These are phyloP conservation scores for Carettochelys insculpta DNA, from an alignment of 2,113 vertebrate species.

Conservation along the genomic window DNA sequence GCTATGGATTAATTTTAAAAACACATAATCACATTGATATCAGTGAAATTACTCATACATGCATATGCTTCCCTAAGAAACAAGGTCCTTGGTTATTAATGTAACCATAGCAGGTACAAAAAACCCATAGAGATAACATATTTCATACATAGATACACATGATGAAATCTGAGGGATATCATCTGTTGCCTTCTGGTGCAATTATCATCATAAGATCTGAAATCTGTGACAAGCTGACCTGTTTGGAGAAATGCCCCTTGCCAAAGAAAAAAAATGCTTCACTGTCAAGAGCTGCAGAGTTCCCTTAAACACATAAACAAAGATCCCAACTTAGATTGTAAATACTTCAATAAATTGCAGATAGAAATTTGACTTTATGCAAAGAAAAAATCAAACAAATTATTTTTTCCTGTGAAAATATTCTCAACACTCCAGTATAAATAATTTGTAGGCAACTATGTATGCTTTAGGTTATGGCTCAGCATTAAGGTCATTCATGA, in stretches of 20 bases:
- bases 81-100: constrained; percentile 12
- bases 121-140: too few species aligned
- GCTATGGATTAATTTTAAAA: not conserved
- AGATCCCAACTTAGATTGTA: not conserved
- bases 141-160: too few species aligned
- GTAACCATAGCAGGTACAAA: too few species aligned
- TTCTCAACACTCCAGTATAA: not conserved
- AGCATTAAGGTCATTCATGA: not conserved
- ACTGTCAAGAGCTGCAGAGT: not conserved
- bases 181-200: constrained; percentile 40
- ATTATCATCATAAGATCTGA: constrained; percentile 36
- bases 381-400: not conserved
- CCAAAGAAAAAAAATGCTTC: not conserved
- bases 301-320: too few species aligned
- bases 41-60: not conserved
- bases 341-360: not conserved
- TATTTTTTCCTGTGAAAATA: not conserved
- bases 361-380: not conserved
- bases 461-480: not conserved
- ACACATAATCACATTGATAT: not conserved
- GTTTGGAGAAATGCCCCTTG: constrained; percentile 27
- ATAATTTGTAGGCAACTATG: not conserved
- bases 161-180: not conserved
- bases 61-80: not conserved
- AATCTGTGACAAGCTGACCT: not conserved